Conservation (phyloP, 2,113 vertebrate genomes). For the Chiloscyllium plagiosum region DNA sequence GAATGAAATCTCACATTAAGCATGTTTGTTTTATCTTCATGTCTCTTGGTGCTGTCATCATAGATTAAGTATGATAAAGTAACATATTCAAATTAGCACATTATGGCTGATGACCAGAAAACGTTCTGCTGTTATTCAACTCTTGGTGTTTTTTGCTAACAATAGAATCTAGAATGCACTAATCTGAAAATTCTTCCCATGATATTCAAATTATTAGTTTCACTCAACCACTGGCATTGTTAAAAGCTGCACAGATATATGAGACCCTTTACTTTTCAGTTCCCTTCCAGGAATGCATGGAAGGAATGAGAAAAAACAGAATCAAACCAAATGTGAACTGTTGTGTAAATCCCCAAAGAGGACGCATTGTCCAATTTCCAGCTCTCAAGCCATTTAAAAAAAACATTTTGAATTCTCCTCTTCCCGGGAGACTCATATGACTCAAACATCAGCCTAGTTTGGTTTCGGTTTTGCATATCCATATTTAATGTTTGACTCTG, state of each 20-base stretch:
- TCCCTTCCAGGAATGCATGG: not conserved
- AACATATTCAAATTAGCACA: not conserved
- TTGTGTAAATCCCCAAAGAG: constrained; percentile 17
- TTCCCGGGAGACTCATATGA: constrained; percentile 29
- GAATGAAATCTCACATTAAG: too few species aligned
- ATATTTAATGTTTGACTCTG: constrained; percentile 29
- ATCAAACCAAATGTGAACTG: constrained; percentile 27
- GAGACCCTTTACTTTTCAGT: not conserved
- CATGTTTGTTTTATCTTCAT: not conserved
- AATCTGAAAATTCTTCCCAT: not conserved
- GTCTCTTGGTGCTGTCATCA: not conserved
- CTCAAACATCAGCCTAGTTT: constrained; percentile 27
- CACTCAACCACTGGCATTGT: not conserved
- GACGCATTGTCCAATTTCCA: constrained; percentile 8
- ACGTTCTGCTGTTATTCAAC: not conserved
- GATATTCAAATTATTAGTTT: not conserved
- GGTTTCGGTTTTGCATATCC: constrained; percentile 19
- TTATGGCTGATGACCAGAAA: not conserved
- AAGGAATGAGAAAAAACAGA: constrained; percentile 12
- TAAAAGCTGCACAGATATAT: not conserved
- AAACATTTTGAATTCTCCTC: constrained; percentile 37
- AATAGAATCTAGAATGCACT: not conserved
- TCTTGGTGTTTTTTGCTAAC: not conserved
- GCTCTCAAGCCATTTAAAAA: constrained; percentile 25
- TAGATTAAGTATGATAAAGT: not conserved